phyloP scores from a whole-genome alignment of 2,888 invertebrate species.

The Onthophagus sagittarius region DNA sequence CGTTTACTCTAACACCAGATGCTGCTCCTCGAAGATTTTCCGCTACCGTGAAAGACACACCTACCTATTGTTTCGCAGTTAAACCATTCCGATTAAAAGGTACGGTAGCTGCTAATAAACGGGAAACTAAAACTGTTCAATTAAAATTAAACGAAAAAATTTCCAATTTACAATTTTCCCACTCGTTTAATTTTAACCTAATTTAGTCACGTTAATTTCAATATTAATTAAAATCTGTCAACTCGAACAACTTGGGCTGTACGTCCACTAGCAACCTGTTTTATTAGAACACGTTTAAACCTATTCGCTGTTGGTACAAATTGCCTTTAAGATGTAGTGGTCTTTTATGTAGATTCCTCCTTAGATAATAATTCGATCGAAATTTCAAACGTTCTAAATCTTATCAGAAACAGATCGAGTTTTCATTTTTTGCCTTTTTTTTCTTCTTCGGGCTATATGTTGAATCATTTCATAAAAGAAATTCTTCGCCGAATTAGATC shows the following conservation, averaged over 20 bases:
- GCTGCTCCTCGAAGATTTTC: background rate
- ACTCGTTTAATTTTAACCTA: background rate
- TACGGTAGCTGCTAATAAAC: background rate
- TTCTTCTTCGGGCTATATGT: background rate
- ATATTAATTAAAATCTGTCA: background rate
- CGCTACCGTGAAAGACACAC: background rate
- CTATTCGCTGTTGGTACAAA: background rate
- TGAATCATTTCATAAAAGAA: too few species aligned
- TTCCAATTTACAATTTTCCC: background rate
- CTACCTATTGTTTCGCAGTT: background rate
- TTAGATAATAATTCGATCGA: background rate
- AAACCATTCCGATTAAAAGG: background rate
- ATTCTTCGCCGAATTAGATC: too few species aligned
- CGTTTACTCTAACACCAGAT: too few species aligned
- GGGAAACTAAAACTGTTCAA: background rate
- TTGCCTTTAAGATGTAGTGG: background rate
- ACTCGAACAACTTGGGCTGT: background rate
- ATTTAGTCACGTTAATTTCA: background rate
- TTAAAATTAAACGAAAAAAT: background rate
- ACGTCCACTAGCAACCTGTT: background rate
- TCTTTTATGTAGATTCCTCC: background rate
- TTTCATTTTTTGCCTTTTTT: too few species aligned
- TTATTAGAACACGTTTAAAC: background rate
- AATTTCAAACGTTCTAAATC: background rate
- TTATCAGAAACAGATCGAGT: background rate